Percentiles rank a stretch among this genome's conserved stretches.
Evolutionary conservation across 2,113 vertebrate genomes (phyloP).

Genomic region (Protobothrops flavoviridis): DNA sequence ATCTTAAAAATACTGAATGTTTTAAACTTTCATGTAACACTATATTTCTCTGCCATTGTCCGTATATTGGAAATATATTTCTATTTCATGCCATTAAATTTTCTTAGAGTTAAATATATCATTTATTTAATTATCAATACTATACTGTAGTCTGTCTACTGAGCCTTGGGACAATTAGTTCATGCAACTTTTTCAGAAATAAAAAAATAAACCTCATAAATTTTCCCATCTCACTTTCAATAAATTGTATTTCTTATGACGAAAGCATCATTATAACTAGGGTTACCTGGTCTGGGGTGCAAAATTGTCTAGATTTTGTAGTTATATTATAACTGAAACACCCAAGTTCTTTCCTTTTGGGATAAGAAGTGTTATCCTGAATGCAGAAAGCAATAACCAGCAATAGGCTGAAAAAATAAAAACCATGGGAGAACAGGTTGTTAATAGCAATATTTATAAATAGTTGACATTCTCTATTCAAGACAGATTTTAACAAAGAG

Average conservation of each 20-base stretch:
- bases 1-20: conserved; percentile 38
- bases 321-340: not conserved
- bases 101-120: conserved; percentile 27
- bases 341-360: not conserved
- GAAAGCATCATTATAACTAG: not conserved
- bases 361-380: not conserved
- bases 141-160: not conserved
- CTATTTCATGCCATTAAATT: conserved; percentile 26
- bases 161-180: conserved; percentile 1
- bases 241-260: not conserved
- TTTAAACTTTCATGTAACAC: conserved; percentile 45
- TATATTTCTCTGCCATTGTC: conserved; percentile 33
- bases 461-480: not conserved
- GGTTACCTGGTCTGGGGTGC: not conserved
- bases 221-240: conserved; percentile 26
- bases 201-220: conserved; percentile 25
- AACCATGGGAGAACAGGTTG: not conserved
- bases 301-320: not conserved
- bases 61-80: conserved; percentile 30
- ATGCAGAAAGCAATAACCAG: not conserved
- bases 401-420: not conserved
- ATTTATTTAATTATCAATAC: conserved; percentile 21
- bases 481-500: not conserved
- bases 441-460: not conserved
- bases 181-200: conserved; percentile 7